These are phyloP conservation scores for Drosophila kanekoi DNA, from an alignment of 2,888 invertebrate genomes.

Conservation along the genomic window DNA sequence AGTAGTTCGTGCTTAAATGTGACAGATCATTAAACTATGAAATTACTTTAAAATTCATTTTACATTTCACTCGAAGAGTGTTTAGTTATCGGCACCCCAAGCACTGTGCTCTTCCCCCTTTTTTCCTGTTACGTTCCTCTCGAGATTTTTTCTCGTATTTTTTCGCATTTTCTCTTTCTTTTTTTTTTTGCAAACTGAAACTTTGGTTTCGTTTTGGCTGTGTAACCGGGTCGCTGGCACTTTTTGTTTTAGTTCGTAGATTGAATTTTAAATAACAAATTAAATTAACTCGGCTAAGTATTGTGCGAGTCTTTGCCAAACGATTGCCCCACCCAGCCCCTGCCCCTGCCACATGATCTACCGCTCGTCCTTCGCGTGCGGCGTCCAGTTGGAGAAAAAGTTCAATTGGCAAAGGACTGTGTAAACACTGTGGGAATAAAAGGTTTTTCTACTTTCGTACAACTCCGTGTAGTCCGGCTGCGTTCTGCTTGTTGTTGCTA, in stretches of 20 bases:
- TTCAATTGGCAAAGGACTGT: constrained; percentile 79
- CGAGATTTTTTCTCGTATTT: constrained; percentile 11
- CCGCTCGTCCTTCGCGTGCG: too few relatives aligned
- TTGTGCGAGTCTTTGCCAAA: constrained; percentile 67
- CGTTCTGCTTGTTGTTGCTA: constrained; percentile 15
- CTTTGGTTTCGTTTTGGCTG: constrained; percentile 28
- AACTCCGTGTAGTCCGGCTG: constrained; percentile 24
- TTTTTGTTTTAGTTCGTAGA: constrained; percentile 84
- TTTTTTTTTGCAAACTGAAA: constrained; percentile 27
- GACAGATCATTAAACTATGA: too few relatives aligned
- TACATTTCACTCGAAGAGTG: too few relatives aligned
- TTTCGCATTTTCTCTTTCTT: constrained; percentile 1
- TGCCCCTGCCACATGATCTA: neutral
- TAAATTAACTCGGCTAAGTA: constrained; percentile 82
- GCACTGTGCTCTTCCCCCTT: constrained; percentile 1
- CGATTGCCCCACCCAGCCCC: neutral
- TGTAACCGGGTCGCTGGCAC: constrained; percentile 49
- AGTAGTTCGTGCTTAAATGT: too few relatives aligned
- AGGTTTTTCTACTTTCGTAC: constrained; percentile 83
- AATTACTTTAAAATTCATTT: too few relatives aligned
- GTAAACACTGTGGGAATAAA: constrained; percentile 82
- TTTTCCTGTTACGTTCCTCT: constrained; percentile 19
- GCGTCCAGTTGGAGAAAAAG: constrained; percentile 57
- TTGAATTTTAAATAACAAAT: constrained; percentile 85
- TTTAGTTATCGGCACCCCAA: neutral